phyloP scores from a whole-genome alignment of 2,113 vertebrate species.

The Scophthalmus maximus region DNA sequence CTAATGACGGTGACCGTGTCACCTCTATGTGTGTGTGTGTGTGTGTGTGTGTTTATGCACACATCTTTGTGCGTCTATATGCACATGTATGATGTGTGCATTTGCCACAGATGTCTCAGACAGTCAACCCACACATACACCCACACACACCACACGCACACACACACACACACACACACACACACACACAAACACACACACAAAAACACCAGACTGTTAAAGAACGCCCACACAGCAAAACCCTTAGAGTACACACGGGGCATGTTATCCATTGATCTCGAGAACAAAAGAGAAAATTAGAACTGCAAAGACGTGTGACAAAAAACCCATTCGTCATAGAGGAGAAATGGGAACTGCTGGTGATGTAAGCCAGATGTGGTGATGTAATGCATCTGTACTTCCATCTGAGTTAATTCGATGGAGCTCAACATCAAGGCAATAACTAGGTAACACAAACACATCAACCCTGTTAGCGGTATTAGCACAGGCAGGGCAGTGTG shows the following conservation, averaged over 20 bases:
- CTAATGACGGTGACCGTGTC: conserved; percentile 80
- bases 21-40: conserved; percentile 44
- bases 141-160: conserved; percentile 50
- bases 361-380: conserved; percentile 59
- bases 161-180: conserved; percentile 48
- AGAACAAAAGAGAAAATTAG: neutral
- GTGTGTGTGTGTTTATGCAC: conserved; percentile 31
- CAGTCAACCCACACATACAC: conserved; percentile 45
- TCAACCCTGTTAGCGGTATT: conserved; percentile 78
- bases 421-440: conserved; percentile 35
- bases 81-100: conserved; percentile 46
- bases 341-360: conserved; percentile 24
- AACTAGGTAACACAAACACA: conserved; percentile 35
- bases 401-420: conserved; percentile 46
- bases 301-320: neutral
- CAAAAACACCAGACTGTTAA: conserved; percentile 41
- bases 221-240: conserved; percentile 25
- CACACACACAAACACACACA: too few relatives aligned
- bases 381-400: conserved; percentile 56
- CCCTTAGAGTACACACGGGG: neutral
- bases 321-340: conserved; percentile 41
- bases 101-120: conserved; percentile 36
- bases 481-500: conserved; percentile 57
- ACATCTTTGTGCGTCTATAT: conserved; percentile 22
- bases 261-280: conserved; percentile 10